These are phyloP conservation scores for Cassiopea andromeda DNA, from an alignment of 30 jellyfish, hydroid and myxozoan genomes.

Conservation along the genomic window DNA sequence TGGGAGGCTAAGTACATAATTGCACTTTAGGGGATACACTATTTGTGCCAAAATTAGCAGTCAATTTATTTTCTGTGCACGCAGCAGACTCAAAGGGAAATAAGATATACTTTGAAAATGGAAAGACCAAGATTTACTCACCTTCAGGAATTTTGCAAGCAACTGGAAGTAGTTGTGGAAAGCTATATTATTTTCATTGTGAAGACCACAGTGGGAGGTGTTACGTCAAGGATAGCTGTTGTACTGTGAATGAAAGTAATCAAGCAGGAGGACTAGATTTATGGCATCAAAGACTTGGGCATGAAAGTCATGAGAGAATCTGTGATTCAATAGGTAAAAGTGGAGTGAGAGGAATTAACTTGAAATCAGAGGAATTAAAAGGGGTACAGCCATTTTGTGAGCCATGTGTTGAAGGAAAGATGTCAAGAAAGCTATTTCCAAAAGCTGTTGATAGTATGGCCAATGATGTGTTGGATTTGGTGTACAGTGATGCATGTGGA, in stretches of 20 bases:
- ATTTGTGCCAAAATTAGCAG: not conserved
- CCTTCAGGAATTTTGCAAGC: not conserved
- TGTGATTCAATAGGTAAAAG: not conserved
- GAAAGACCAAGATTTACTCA: not conserved
- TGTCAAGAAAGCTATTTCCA: not conserved
- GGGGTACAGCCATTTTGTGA: not conserved
- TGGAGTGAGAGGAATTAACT: not conserved
- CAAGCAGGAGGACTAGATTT: not conserved
- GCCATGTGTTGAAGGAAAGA: not conserved
- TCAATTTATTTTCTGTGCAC: not conserved
- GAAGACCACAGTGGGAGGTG: not conserved
- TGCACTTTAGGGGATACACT: not conserved
- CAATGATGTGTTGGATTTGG: not conserved
- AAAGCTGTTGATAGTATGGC: not conserved
- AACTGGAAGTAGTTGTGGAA: not conserved
- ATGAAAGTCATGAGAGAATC: not conserved
- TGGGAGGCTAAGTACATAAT: not conserved
- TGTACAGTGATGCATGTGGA: not conserved
- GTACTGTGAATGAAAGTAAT: not conserved
- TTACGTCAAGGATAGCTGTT: not conserved
- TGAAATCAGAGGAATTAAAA: not conserved
- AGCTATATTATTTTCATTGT: not conserved
- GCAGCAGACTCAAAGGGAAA: not conserved
- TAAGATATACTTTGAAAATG: not conserved
- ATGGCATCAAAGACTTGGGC: conserved; percentile 5